A percentile compares a stretch with the other conserved stretches of the same genome.
These are phyloP conservation scores for Oryzias celebensis DNA, from an alignment of 2,113 vertebrate genomes.

Conservation along the genomic window DNA sequence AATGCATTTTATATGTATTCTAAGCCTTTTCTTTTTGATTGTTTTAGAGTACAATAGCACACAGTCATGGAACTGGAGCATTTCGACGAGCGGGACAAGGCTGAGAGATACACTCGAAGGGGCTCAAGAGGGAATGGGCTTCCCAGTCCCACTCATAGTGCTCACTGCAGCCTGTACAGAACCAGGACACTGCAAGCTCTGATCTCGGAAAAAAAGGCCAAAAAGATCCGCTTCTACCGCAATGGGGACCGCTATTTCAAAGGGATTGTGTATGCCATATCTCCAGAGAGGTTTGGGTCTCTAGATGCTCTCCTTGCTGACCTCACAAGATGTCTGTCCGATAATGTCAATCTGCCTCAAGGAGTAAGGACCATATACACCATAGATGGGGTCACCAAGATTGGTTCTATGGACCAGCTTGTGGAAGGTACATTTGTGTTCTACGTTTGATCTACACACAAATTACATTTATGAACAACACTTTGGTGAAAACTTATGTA, in stretches of 20 bases:
- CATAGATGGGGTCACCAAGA: slow-evolving; percentile 86
- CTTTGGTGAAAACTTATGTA: too few species aligned
- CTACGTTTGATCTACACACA: not conserved
- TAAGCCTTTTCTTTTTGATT: slow-evolving; percentile 4
- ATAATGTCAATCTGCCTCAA: slow-evolving; percentile 96
- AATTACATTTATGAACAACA: not conserved
- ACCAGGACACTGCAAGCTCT: slow-evolving; percentile 93
- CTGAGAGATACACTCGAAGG: slow-evolving; percentile 86
- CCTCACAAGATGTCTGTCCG: slow-evolving; percentile 92
- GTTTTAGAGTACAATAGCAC: slow-evolving; percentile 62
- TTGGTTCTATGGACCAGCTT: slow-evolving; percentile 90
- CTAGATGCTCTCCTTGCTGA: slow-evolving; percentile 95
- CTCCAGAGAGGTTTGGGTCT: slow-evolving; percentile 91
- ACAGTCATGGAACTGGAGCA: slow-evolving; percentile 95
- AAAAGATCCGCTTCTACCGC: slow-evolving; percentile 97
- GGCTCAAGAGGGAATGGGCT: slow-evolving; percentile 90
- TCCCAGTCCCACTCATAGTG: slow-evolving; percentile 97
- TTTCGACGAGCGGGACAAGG: slow-evolving; percentile 96
- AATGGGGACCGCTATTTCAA: slow-evolving; percentile 98
- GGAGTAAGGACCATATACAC: slow-evolving; percentile 95
- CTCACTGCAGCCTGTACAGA: slow-evolving; percentile 97
- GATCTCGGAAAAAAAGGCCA: slow-evolving; percentile 95
- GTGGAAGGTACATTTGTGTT: slow-evolving; percentile 86
- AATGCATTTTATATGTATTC: not conserved
- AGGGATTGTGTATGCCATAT: slow-evolving; percentile 97